These are phyloP conservation scores for Falco cherrug DNA, from an alignment of 2,797 vertebrate species.

Conservation along the genomic window DNA sequence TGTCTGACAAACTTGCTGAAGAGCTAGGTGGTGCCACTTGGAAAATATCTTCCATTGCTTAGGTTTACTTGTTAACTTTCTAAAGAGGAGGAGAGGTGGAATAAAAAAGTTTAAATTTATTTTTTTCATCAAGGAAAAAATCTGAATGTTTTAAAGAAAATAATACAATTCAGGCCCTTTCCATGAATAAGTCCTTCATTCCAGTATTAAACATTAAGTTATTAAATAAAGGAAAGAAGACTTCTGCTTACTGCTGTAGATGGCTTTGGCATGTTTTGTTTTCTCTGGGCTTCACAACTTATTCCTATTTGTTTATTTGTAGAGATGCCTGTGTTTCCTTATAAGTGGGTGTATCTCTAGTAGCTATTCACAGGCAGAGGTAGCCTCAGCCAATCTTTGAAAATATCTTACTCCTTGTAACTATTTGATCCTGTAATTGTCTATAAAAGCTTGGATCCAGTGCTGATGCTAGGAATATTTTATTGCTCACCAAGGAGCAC, in stretches of 20 bases:
- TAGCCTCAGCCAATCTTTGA: background rate
- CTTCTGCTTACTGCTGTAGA: background rate
- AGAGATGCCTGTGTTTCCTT: background rate
- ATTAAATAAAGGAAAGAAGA: background rate
- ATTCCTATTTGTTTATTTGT: background rate
- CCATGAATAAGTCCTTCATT: background rate
- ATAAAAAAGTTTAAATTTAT: background rate
- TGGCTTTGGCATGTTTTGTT: background rate
- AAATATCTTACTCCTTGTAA: background rate
- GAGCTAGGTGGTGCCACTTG: background rate
- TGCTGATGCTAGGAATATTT: conserved; percentile 29
- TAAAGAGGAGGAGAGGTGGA: background rate
- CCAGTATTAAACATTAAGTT: background rate
- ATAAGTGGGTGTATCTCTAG: background rate
- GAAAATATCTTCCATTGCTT: background rate
- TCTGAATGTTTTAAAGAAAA: background rate
- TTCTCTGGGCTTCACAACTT: background rate
- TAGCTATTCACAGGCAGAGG: background rate
- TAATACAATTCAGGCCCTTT: background rate
- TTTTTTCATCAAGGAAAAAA: background rate
- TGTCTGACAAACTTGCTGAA: background rate
- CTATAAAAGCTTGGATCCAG: conserved; percentile 9
- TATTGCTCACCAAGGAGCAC: conserved; percentile 47
- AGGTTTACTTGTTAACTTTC: background rate
- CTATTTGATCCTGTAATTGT: conserved; percentile 13